These are phyloP conservation scores for Drosophila lowei DNA, from an alignment of 1,140 invertebrate genomes.

Conservation along the genomic window DNA sequence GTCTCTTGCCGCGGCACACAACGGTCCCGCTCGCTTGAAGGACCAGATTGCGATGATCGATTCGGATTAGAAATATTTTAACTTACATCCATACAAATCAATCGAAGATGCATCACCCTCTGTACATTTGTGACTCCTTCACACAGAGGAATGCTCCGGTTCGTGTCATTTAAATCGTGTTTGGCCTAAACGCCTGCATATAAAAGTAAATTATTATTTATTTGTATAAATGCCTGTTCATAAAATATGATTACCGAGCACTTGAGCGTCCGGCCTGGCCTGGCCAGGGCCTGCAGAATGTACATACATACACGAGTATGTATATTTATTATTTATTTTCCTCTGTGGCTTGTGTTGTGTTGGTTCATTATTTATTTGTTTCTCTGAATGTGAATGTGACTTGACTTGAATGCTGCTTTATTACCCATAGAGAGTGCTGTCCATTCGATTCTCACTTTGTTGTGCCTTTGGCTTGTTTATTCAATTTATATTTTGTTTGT, in stretches of 20 bases:
- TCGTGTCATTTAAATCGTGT: slow-evolving; percentile 61
- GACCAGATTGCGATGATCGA: too few relatives aligned
- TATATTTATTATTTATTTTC: slow-evolving; percentile 51
- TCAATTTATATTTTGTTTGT: slow-evolving; percentile 36
- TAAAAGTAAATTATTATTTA: slow-evolving; percentile 74
- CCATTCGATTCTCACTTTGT: too few relatives aligned
- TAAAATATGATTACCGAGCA: slow-evolving; percentile 59
- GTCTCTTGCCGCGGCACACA: too few relatives aligned
- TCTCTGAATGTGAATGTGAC: slow-evolving; percentile 13
- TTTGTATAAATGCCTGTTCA: slow-evolving; percentile 60
- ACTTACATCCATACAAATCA: too few relatives aligned
- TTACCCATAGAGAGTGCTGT: slow-evolving; percentile 30
- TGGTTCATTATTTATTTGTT: slow-evolving; percentile 47
- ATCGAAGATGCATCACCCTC: slow-evolving; percentile 21
- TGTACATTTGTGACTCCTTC: background rate
- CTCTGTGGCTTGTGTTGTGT: background rate
- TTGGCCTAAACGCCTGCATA: slow-evolving; percentile 53
- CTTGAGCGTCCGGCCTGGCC: slow-evolving; percentile 33
- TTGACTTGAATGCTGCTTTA: slow-evolving; percentile 27
- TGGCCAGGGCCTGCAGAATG: slow-evolving; percentile 32
- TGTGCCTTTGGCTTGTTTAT: slow-evolving; percentile 6
- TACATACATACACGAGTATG: slow-evolving; percentile 37
- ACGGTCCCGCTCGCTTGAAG: too few relatives aligned
- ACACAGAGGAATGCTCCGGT: slow-evolving; percentile 14
- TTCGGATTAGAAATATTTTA: too few relatives aligned